phyloP scores from a whole-genome alignment of 2,888 invertebrate genomes.

The Keiferia lycopersicella region DNA sequence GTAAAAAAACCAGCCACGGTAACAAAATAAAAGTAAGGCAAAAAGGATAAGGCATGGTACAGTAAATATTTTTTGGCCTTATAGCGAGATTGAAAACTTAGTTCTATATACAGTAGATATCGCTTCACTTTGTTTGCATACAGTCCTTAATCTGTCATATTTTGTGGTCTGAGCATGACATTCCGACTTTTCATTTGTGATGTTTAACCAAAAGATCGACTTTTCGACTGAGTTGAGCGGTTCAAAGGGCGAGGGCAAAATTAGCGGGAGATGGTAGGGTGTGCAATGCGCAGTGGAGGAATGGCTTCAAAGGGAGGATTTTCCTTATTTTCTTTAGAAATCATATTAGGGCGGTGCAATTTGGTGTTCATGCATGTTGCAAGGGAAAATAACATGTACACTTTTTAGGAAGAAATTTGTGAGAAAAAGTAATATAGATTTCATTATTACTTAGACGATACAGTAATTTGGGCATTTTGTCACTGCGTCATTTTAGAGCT shows the following conservation, averaged over 20 bases:
- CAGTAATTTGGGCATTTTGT: no score
- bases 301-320: conserved; percentile 71
- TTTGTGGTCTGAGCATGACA: conserved; percentile 42
- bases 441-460: no score
- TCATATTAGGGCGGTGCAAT: conserved; percentile 40
- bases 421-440: not conserved
- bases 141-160: no score
- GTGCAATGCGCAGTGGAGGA: conserved; percentile 73
- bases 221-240: conserved; percentile 78
- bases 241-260: conserved; percentile 72
- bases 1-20: no score
- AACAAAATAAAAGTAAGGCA: no score
- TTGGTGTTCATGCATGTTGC: conserved; percentile 30
- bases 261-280: conserved; percentile 68
- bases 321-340: conserved; percentile 69
- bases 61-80: no score
- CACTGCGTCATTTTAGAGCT: no score
- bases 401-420: not conserved
- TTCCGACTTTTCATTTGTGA: conserved; percentile 77
- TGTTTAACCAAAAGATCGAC: conserved; percentile 79
- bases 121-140: no score
- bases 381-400: conserved; percentile 9
- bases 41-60: no score
- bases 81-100: no score
- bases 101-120: no score